Base-by-base conservation (phyloP, 2,113 vertebrate genomes). In the Pachycephala philippinensis region DNA sequence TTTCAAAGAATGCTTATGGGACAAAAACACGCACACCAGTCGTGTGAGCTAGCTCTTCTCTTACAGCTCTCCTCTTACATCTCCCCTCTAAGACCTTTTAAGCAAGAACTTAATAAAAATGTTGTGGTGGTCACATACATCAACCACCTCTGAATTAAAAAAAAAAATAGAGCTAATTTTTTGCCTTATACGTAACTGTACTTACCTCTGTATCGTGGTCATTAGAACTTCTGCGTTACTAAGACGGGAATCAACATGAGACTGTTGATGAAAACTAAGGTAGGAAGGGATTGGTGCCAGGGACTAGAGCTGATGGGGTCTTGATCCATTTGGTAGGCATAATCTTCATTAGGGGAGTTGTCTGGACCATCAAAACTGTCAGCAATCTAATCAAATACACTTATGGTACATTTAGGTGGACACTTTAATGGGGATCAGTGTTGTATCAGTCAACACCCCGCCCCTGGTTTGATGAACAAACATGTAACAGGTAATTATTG, bases 1-100 rank as follows among this genome's bases (percentile, higher is more conserved):
- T 57, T 89, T 56, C 31, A 54, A 81, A 81, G 24, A 60, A 60
- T 13, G 6, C 8, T 69, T 69, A 31, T 33, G 45, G 26, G n/a
- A 72, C 13, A 56, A 63, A 85, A 82, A 23, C 30, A 13, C 0
- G 0, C 19, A 18, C 27, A 47, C 14, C 23, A 22, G 19, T 60
- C 64, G 11, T 44, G 24, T 53, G 57, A 90, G 19, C 30, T 65
- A 49, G 44, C 13, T 77, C 15, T 76, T 30, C 35, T 76, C 50
- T 69, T 33, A 31, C 2, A 7, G 30, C 24, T 35, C n/a, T 84
- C 30, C 63, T 86, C 42, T 39, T 33, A 31, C 2, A 7, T 26
- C 24, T 35, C n/a, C 79, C 30, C 63, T 86, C 42, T 39, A 53
- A 45, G 21, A 68, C 69, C 13, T 87, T 31, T 50, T 33, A 74